Conservation (phyloP, 2,797 vertebrate species). For the Myotis planiceps region DNA sequence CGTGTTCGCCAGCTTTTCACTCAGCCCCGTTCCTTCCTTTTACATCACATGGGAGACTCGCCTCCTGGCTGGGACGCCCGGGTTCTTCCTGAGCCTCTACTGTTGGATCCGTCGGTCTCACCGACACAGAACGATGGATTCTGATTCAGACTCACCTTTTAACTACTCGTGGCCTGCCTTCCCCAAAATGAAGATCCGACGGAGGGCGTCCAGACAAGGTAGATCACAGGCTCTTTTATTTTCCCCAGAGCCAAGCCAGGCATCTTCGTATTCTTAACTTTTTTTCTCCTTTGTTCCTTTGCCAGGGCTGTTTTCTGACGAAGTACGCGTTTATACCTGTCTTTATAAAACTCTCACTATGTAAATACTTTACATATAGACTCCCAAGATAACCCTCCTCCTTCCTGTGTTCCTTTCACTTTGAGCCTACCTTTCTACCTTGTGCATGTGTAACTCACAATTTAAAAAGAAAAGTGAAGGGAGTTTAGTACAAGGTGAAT, state of each 20-base stretch:
- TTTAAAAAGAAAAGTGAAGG: neutral
- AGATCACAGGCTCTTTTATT: constrained; percentile 81
- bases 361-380: neutral
- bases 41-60: constrained; percentile 83
- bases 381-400: neutral
- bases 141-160: constrained; percentile 98
- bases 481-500: constrained; percentile 26
- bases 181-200: constrained; percentile 96
- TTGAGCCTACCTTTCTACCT: constrained; percentile 9
- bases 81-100: constrained; percentile 73
- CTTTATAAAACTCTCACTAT: neutral
- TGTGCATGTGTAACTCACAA: neutral
- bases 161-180: constrained; percentile 99
- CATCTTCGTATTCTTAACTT: constrained; percentile 19
- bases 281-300: constrained; percentile 54
- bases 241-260: neutral
- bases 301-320: constrained; percentile 26
- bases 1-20: constrained; percentile 85
- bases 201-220: constrained; percentile 94
- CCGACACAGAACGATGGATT: constrained; percentile 88
- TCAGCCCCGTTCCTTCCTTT: constrained; percentile 86
- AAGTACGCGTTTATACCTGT: constrained; percentile 32
- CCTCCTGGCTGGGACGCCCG: constrained; percentile 81
- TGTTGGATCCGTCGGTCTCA: constrained; percentile 77
- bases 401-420: constrained; percentile 34